Evolutionary conservation across 2,888 invertebrate genomes (phyloP), one percentile per base, ranked within the genome.

Genomic region (Ferdinandea cuprea): DNA sequence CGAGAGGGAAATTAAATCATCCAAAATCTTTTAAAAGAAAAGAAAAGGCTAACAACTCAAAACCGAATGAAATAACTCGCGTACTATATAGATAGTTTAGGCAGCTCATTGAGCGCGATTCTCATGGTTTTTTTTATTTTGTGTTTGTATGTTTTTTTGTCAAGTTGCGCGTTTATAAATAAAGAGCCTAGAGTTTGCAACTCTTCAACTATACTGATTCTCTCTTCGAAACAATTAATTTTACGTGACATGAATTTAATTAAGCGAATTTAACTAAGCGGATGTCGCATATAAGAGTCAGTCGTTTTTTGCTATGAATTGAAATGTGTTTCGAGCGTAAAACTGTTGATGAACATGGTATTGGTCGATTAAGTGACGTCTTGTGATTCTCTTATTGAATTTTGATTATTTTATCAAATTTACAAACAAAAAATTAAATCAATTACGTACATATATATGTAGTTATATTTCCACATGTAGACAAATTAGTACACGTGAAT

Each of bases 231-330:
- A 42, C 59, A 61, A 79, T 61, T 73, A 68, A 46, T 48, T 30
- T 6, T 59, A 79, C 79, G 79, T 79, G 79, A 61, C 46, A 46
- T 59, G 73, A 73, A 68, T 79, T 61, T 52, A 68, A 73, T 37
- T 52, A 32, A 68, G 65, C 73, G 73, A 66, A 79, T 79, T 61
- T 52, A 68, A 73, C 30, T 52, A 32, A 68, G 65, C 73, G 73
- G 73, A 79, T 79, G 59, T 73, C 32, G 54, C 54, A 56, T 44
- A 56, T 46, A 46, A 15, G 11, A 32, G 7, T 48, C 5, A 8
- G 17, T 21, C n/a, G 4, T 52, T 52, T 50, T 37, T 52, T 44
- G 11, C 35, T 35, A 35, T 11, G 9, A 46, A 35, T 54, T 13
- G 25, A 35, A 61, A 48, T 35, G 21, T 46, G 9, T 13, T 35